These are phyloP conservation scores for Coleophora deauratella DNA, from an alignment of 2,888 invertebrate genomes.

Conservation along the genomic window DNA sequence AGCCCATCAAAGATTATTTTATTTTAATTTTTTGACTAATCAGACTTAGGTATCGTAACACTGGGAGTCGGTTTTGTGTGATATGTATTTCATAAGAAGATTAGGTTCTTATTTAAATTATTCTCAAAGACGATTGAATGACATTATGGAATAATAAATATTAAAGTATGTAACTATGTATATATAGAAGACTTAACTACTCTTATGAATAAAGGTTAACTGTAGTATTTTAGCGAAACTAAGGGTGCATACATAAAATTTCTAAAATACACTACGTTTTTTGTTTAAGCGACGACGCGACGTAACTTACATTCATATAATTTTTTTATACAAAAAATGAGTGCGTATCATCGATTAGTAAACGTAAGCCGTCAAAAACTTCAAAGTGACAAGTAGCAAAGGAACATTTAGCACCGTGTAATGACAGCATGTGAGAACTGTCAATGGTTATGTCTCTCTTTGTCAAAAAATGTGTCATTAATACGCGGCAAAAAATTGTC, in stretches of 20 bases:
- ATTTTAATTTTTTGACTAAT: slow-evolving; percentile 33
- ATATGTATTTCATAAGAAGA: slow-evolving; percentile 31
- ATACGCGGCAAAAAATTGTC: slow-evolving; percentile 53
- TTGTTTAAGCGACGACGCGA: too few species aligned
- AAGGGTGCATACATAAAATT: too few species aligned
- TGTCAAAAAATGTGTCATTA: slow-evolving; percentile 66
- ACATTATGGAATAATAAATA: too few species aligned
- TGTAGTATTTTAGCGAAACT: too few species aligned
- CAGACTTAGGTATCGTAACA: slow-evolving; percentile 48
- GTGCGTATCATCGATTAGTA: slow-evolving; percentile 2
- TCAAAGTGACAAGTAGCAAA: slow-evolving; percentile 20
- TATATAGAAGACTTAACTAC: too few species aligned
- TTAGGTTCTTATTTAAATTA: slow-evolving; percentile 21
- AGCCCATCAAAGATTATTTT: slow-evolving; percentile 52
- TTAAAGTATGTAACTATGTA: too few species aligned
- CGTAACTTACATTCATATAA: too few species aligned
- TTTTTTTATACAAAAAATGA: too few species aligned
- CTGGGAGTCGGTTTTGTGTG: slow-evolving; percentile 36
- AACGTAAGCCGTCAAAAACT: slow-evolving; percentile 7
- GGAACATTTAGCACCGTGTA: slow-evolving; percentile 60
- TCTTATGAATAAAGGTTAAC: too few species aligned
- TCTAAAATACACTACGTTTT: too few species aligned
- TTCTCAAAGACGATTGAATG: too few species aligned
- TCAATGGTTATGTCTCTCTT: slow-evolving; percentile 66
- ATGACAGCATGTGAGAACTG: slow-evolving; percentile 62